Evolutionary conservation across 2,113 vertebrate species (phyloP), one percentile per base, ranked within the genome.

Genomic region (Sakesphorus luctuosus): DNA sequence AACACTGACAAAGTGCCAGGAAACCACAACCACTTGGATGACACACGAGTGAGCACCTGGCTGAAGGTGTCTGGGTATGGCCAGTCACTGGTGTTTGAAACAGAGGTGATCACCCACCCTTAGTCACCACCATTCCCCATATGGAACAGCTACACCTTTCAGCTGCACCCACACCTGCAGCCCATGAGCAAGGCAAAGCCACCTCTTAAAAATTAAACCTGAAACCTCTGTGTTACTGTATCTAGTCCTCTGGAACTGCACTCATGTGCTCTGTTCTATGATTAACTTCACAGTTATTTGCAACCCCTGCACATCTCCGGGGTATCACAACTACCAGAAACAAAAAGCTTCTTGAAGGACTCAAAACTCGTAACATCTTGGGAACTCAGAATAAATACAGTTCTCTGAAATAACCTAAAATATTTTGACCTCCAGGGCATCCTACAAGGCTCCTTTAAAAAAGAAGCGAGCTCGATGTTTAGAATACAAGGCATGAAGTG

Each of bases 41-140:
- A 28, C 46, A 73, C 26, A 14, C 0, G 1, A 52, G 14, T 3
- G 1, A 52, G 14, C 3, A 36, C 3, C 43, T 55, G 62, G 35
- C 56, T 68, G 38, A 47, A 68, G 25, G 28, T 33, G 26, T 4
- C 40, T n/a, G 38, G 23, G 35, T 28, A 15, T 12, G 19, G 9
- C 50, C 33, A 15, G 21, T 35, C 77, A 25, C 67, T 23, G 26
- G 43, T 17, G 20, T 35, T 35, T 53, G 12, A 74, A 67, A 43
- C 15, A 44, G 17, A 40, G 28, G 5, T 11, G 36, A 44, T 6
- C 13, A 59, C 17, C 62, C 53, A 63, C 7, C 38, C 50, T 19
- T 44, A 26, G 65, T 16, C 20, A 69, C 33, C 52, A 43, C 38
- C 47, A 17, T 15, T 84, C 80, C 46, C 55, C 0, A 0, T 3